Evolutionary conservation across 2,113 vertebrate genomes (phyloP).

Genomic region (Peromyscus leucopus): DNA sequence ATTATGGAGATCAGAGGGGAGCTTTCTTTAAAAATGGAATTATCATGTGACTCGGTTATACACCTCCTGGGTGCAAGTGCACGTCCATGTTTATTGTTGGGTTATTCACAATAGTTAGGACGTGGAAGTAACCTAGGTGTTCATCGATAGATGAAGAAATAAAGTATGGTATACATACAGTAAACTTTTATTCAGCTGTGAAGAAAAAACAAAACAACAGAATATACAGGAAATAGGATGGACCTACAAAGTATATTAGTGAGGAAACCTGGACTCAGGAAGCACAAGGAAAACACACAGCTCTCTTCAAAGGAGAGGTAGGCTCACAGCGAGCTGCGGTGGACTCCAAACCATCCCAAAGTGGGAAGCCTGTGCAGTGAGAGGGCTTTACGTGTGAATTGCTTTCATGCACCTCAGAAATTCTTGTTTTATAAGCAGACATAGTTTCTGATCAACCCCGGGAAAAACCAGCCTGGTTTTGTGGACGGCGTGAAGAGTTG

Average conservation of each 20-base stretch:
- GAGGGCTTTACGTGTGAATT: neutral
- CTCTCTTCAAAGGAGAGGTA: neutral
- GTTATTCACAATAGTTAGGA: neutral
- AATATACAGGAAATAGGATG: no score
- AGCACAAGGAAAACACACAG: no score
- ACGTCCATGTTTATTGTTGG: neutral
- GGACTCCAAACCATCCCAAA: neutral
- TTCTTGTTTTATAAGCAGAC: no score
- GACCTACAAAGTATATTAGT: no score
- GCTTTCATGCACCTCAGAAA: neutral
- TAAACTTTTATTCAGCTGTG: no score
- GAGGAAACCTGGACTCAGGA: neutral
- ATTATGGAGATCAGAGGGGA: neutral
- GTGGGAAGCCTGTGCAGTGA: neutral
- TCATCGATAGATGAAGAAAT: neutral
- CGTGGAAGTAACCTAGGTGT: neutral
- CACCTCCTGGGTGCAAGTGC: neutral
- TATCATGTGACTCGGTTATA: neutral
- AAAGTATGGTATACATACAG: neutral
- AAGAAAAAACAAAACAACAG: neutral
- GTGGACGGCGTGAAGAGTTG: neutral
- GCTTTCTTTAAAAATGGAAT: neutral
- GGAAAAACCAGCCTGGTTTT: neutral
- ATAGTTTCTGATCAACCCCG: no score
- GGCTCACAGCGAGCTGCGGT: fast-evolving